These are phyloP conservation scores for Phortica magna DNA, from an alignment of 2,888 invertebrate genomes.

Conservation along the genomic window DNA sequence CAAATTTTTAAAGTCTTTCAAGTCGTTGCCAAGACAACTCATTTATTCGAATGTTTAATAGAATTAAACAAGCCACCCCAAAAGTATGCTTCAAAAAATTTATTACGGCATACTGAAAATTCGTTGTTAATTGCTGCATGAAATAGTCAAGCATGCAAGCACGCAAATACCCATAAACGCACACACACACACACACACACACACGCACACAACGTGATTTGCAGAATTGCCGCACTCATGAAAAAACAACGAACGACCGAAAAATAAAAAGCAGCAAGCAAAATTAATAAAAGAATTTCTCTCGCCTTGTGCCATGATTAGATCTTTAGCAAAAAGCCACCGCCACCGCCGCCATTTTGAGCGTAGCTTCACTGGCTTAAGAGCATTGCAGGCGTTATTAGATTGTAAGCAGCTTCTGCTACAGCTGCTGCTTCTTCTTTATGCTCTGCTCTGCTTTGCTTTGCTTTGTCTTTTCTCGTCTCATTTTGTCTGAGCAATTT, in stretches of 20 bases:
- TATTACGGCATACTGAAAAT: neutral
- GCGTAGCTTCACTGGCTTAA: slow-evolving; percentile 37
- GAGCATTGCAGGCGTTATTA: slow-evolving; percentile 60
- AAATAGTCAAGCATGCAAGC: neutral
- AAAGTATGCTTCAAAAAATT: too few relatives aligned
- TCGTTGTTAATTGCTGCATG: slow-evolving; percentile 5
- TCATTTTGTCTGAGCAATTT: neutral
- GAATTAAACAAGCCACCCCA: too few relatives aligned
- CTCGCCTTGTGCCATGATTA: slow-evolving; percentile 53
- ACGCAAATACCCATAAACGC: slow-evolving; percentile 10
- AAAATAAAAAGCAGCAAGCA: slow-evolving; percentile 45
- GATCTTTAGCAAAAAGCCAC: slow-evolving; percentile 44
- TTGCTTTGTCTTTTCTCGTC: neutral
- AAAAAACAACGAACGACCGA: slow-evolving; percentile 37
- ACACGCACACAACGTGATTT: slow-evolving; percentile 40
- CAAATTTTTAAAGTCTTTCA: too few relatives aligned
- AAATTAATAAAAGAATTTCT: slow-evolving; percentile 63
- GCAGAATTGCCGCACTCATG: slow-evolving; percentile 17
- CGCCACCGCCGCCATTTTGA: slow-evolving; percentile 4
- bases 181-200: slow-evolving; percentile 21
- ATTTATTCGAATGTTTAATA: too few relatives aligned
- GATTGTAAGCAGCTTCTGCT: slow-evolving; percentile 58
- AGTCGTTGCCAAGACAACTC: too few relatives aligned
- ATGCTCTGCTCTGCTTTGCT: neutral
- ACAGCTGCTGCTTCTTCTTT: neutral